Percentiles rank a stretch among this genome's conserved stretches.
Conservation (phyloP, 2,888 invertebrate genomes). For the Salticus scenicus region DNA sequence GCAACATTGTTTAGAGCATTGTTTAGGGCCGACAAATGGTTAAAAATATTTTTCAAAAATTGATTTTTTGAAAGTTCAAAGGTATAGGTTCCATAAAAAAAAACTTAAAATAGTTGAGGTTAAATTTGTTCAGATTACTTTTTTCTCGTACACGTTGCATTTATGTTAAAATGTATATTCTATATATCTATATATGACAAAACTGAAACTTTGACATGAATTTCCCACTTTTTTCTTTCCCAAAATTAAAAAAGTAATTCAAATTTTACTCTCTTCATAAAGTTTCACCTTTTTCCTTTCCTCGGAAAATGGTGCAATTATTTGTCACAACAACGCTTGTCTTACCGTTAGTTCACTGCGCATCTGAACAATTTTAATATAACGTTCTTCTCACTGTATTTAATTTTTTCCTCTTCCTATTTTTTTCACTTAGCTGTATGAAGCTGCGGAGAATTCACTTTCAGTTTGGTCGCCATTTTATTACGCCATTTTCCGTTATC, state of each 20-base stretch:
- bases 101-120: no score
- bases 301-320: background rate
- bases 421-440: background rate
- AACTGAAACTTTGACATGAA: no score
- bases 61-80: no score
- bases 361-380: constrained; percentile 4
- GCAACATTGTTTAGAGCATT: no score
- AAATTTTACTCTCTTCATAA: background rate
- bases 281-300: background rate
- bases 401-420: background rate
- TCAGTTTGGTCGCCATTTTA: constrained; percentile 6
- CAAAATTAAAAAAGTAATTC: background rate
- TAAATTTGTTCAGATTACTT: no score
- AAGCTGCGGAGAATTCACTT: constrained; percentile 1
- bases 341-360: background rate
- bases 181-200: no score
- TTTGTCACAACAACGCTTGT: background rate
- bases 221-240: background rate
- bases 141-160: no score
- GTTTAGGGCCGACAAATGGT: no score
- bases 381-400: background rate
- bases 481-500: constrained; percentile 11
- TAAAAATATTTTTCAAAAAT: no score
- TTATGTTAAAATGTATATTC: no score
- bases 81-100: no score